Conservation (phyloP, 2,113 vertebrate genomes). For the Lycaon pictus region DNA sequence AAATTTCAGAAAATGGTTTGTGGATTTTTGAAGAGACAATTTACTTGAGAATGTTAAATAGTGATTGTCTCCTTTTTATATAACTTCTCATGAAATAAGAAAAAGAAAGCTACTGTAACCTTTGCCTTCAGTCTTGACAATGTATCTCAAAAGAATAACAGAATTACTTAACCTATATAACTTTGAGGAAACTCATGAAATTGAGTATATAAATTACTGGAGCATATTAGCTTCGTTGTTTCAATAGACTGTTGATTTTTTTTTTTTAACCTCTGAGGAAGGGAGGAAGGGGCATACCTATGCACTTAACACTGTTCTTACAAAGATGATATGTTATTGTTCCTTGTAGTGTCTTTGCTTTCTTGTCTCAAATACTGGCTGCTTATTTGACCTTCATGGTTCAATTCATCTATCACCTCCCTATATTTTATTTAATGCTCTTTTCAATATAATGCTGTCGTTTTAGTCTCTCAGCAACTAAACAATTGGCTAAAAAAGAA, state of each 20-base stretch:
- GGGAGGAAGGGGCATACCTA: neutral
- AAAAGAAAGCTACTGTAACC: conserved; percentile 37
- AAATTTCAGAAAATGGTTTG: conserved; percentile 76
- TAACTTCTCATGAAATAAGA: neutral
- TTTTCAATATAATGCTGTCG: neutral
- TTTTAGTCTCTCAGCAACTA: neutral
- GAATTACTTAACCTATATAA: conserved; percentile 47
- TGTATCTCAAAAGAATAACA: conserved; percentile 59
- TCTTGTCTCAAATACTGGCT: neutral
- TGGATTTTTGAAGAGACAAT: conserved; percentile 55
- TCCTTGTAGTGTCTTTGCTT: neutral
- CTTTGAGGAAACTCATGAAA: conserved; percentile 28
- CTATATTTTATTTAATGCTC: neutral
- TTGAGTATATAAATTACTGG: neutral
- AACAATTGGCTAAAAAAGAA: neutral
- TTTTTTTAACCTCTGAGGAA: neutral
- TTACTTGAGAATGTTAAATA: conserved; percentile 45
- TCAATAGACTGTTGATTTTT: neutral
- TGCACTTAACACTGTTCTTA: neutral
- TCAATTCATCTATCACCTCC: neutral
- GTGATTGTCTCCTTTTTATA: conserved; percentile 37
- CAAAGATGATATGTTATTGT: neutral
- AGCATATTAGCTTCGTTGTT: neutral
- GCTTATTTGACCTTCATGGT: neutral
- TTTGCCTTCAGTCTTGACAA: neutral